A percentile compares a stretch with the other conserved stretches of the same genome.
Conservation (phyloP, 2,113 vertebrate genomes). For the Rhynchopsitta pachyrhyncha region DNA sequence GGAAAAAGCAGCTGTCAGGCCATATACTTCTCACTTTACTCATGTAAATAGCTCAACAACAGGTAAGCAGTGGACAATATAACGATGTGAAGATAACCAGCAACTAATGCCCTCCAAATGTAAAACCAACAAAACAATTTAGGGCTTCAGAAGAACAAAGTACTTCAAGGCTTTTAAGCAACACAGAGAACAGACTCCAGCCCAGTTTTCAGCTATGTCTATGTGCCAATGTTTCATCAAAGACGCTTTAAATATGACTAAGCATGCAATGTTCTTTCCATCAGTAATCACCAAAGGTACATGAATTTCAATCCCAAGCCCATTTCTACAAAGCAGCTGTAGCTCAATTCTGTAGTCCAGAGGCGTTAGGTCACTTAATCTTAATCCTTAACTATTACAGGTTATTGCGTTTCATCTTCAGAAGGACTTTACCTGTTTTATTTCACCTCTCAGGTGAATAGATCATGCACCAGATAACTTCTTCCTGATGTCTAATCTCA, state of each 20-base stretch:
- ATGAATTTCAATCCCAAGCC: not conserved
- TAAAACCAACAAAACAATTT: not conserved
- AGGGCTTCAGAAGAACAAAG: not conserved
- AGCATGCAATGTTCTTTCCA: not conserved
- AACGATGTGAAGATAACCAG: not conserved
- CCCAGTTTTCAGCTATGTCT: not conserved
- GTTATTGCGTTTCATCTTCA: not conserved
- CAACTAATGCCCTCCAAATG: fast-evolving
- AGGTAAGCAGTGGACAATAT: not conserved
- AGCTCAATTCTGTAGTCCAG: not conserved
- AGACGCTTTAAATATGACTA: not conserved
- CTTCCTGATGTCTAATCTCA: not conserved
- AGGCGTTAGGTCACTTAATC: not conserved
- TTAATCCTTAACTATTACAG: not conserved
- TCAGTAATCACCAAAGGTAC: fast-evolving
- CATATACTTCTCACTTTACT: not conserved
- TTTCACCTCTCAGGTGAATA: not conserved
- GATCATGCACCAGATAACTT: fast-evolving
- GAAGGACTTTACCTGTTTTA: not conserved
- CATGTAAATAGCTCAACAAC: not conserved
- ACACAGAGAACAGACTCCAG: not conserved
- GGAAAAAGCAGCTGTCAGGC: not conserved
- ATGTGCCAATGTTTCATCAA: fast-evolving
- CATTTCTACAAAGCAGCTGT: not conserved
- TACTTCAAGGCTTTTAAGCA: not conserved